These are phyloP conservation scores for Leptopilina myrica DNA, from an alignment of 2,888 invertebrate genomes.

Conservation along the genomic window DNA sequence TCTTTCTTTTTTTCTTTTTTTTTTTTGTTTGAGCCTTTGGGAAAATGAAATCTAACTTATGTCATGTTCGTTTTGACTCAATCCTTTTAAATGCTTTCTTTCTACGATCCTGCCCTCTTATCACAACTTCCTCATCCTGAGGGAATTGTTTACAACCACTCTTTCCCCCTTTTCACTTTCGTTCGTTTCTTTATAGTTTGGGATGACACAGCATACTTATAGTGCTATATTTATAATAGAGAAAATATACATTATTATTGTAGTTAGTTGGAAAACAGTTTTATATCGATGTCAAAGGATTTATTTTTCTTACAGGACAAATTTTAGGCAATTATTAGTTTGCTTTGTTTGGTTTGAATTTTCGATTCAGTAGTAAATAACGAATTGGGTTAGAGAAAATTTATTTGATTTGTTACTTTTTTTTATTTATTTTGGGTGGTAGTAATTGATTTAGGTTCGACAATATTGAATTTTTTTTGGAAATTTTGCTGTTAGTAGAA, in stretches of 20 bases:
- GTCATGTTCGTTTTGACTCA: conserved; percentile 11
- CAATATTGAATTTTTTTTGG: too few relatives aligned
- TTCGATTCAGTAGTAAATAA: too few relatives aligned
- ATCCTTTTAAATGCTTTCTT: conserved; percentile 20
- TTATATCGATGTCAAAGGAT: background rate
- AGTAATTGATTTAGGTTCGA: too few relatives aligned
- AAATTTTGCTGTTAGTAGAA: too few relatives aligned
- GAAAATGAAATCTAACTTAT: conserved; percentile 15
- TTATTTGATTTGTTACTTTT: too few relatives aligned
- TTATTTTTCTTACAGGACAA: conserved; percentile 13
- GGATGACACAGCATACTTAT: background rate
- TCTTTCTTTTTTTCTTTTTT: too few relatives aligned
- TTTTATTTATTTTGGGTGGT: too few relatives aligned
- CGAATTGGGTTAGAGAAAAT: too few relatives aligned
- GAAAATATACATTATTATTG: too few relatives aligned
- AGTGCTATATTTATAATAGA: background rate
- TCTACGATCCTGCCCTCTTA: background rate
- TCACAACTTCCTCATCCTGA: conserved; percentile 22
- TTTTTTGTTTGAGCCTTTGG: background rate
- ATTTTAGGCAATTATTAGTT: too few relatives aligned
- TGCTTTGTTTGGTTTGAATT: too few relatives aligned
- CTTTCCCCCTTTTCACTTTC: conserved; percentile 18
- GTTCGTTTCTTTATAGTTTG: conserved; percentile 22
- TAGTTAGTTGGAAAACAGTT: background rate
- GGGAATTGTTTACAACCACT: conserved; percentile 22